Evolutionary conservation across 2,888 invertebrate species (phyloP).

Genomic region (Trichogramma evanescens): DNA sequence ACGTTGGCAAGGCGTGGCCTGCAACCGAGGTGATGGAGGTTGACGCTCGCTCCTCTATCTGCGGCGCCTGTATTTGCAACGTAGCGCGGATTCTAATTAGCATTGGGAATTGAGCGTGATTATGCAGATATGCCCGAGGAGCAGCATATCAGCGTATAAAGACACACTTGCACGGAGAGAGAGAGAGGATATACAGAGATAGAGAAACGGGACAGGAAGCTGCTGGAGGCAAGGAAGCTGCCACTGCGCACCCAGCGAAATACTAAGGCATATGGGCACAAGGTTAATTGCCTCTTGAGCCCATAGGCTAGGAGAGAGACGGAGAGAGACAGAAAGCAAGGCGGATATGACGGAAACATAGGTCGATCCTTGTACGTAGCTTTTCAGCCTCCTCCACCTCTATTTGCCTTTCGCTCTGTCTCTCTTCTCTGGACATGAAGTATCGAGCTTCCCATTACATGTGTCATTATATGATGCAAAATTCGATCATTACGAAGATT

Average conservation of each 20-base stretch:
- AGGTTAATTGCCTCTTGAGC: constrained; percentile 46
- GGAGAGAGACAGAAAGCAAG: too few relatives aligned
- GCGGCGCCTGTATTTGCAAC: constrained; percentile 30
- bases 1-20: constrained; percentile 25
- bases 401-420: too few relatives aligned
- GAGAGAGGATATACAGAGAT: background rate
- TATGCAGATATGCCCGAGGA: constrained; percentile 38
- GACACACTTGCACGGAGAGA: constrained; percentile 10
- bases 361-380: too few relatives aligned
- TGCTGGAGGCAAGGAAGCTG: constrained; percentile 12
- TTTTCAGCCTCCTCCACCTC: too few relatives aligned
- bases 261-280: constrained; percentile 25
- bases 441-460: too few relatives aligned
- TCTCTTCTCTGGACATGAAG: too few relatives aligned
- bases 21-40: constrained; percentile 34
- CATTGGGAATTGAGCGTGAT: constrained; percentile 44
- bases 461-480: too few relatives aligned
- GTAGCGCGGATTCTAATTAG: constrained; percentile 42
- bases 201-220: constrained; percentile 12
- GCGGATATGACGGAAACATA: too few relatives aligned
- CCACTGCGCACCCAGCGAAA: too few relatives aligned
- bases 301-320: background rate
- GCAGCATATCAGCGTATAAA: constrained; percentile 33
- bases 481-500: too few relatives aligned
- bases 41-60: constrained; percentile 24